Conservation (phyloP, 1,140 invertebrate species). For the Zaprionus taronus region DNA sequence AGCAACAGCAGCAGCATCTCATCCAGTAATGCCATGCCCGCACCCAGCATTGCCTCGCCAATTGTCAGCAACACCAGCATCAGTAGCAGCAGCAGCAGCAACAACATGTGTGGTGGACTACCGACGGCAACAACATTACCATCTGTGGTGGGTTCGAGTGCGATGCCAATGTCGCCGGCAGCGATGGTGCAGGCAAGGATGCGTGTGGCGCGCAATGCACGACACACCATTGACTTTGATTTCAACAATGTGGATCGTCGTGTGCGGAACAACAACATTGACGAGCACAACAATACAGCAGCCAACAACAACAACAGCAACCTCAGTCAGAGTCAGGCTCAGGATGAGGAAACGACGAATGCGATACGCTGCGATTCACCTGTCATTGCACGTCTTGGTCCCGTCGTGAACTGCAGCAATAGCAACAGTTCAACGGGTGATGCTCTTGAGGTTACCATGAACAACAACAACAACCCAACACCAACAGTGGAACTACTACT, state of each 20-base stretch:
- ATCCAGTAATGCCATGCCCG: constrained; percentile 63
- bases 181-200: constrained; percentile 77
- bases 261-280: constrained; percentile 86
- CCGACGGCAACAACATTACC: constrained; percentile 31
- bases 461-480: constrained; percentile 33
- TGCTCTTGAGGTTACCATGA: constrained; percentile 50
- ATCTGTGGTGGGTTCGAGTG: constrained; percentile 41
- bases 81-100: not conserved
- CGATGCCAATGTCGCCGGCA: constrained; percentile 70
- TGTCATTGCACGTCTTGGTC: constrained; percentile 68
- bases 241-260: constrained; percentile 59
- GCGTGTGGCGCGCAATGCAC: constrained; percentile 76
- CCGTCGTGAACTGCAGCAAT: constrained; percentile 55
- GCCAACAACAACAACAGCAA: constrained; percentile 25
- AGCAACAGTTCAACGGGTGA: constrained; percentile 36
- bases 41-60: constrained; percentile 58
- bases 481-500: constrained; percentile 17
- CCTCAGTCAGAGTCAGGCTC: constrained; percentile 85
- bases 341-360: constrained; percentile 43
- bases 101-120: constrained; percentile 17
- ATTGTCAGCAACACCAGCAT: constrained; percentile 8
- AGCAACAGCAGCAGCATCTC: constrained; percentile 42
- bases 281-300: constrained; percentile 88
- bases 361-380: constrained; percentile 80
- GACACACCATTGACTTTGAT: constrained; percentile 79